A percentile compares a stretch with the other conserved stretches of the same genome.
Evolutionary conservation across 2,113 vertebrate species (phyloP).

Genomic region (Alouatta palliata): DNA sequence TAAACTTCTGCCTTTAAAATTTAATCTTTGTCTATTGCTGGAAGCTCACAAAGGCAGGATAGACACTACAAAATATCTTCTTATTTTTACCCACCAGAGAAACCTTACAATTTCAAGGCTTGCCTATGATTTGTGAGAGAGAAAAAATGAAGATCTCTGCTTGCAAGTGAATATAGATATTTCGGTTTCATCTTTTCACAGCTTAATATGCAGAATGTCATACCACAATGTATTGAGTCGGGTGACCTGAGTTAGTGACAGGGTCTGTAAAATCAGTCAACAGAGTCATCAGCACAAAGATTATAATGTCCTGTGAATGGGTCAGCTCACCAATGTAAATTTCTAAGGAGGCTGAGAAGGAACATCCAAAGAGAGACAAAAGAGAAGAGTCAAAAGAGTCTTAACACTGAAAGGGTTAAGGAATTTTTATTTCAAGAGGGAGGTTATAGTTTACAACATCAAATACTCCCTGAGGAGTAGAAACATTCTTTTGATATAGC

Average conservation of each 20-base stretch:
- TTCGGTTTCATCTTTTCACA: neutral
- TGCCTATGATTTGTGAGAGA: neutral
- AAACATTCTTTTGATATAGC: neutral
- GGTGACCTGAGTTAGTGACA: neutral
- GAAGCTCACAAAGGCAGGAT: neutral
- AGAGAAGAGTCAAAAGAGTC: neutral
- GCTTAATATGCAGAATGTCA: neutral
- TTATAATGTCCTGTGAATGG: neutral
- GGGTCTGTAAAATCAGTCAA: neutral
- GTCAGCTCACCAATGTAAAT: neutral
- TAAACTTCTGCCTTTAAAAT: neutral
- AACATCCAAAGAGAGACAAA: neutral
- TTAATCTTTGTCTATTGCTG: neutral
- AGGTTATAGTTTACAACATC: neutral
- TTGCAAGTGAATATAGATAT: neutral
- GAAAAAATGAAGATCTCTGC: neutral
- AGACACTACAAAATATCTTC: neutral
- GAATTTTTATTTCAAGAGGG: neutral
- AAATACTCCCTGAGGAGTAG: neutral
- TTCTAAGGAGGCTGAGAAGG: neutral
- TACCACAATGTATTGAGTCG: neutral
- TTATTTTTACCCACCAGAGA: neutral
- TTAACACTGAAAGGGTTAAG: neutral
- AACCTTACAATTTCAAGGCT: neutral
- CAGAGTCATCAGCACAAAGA: neutral